Conservation (phyloP, 2,797 vertebrate genomes). For the Lagocephalus sceleratus region DNA sequence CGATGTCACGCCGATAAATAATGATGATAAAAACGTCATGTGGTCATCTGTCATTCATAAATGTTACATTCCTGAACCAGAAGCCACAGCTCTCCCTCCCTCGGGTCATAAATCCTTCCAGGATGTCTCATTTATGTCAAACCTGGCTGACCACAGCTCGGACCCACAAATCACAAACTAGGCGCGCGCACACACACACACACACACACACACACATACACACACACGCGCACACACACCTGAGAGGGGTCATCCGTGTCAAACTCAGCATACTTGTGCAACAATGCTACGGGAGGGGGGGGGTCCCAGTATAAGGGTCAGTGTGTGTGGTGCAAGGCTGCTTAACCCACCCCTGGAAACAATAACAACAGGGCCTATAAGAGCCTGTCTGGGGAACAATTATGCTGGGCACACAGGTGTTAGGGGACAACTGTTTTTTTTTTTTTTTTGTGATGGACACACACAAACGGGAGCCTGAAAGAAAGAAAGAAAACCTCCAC, state of each 20-base stretch:
- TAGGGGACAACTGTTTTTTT: conserved; percentile 53
- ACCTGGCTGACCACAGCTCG: conserved; percentile 82
- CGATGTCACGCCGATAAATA: too few relatives aligned
- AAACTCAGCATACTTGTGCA: conserved; percentile 48
- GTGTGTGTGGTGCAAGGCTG: conserved; percentile 60
- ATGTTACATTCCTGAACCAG: conserved; percentile 80
- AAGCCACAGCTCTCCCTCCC: conserved; percentile 83
- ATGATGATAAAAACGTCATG: too few relatives aligned
- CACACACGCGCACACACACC: conserved; percentile 46
- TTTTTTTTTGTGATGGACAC: conserved; percentile 53
- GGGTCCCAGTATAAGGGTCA: conserved; percentile 74
- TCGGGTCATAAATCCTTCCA: conserved; percentile 87
- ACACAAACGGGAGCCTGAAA: conserved; percentile 45
- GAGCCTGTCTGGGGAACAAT: conserved; percentile 66
- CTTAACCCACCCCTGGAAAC: conserved; percentile 62
- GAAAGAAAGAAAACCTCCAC: conserved; percentile 35
- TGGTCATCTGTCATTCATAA: conserved; percentile 81
- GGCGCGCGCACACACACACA: conserved; percentile 2
- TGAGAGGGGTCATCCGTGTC: conserved; percentile 55
- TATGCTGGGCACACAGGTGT: conserved; percentile 59
- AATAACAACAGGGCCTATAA: conserved; percentile 64
- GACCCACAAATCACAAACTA: conserved; percentile 38
- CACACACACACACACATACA: conserved; percentile 1
- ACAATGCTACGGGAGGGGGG: conserved; percentile 52
- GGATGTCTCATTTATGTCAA: conserved; percentile 82